Base-by-base conservation (phyloP, 2,888 invertebrate genomes). In the Drosophila basisetae region DNA sequence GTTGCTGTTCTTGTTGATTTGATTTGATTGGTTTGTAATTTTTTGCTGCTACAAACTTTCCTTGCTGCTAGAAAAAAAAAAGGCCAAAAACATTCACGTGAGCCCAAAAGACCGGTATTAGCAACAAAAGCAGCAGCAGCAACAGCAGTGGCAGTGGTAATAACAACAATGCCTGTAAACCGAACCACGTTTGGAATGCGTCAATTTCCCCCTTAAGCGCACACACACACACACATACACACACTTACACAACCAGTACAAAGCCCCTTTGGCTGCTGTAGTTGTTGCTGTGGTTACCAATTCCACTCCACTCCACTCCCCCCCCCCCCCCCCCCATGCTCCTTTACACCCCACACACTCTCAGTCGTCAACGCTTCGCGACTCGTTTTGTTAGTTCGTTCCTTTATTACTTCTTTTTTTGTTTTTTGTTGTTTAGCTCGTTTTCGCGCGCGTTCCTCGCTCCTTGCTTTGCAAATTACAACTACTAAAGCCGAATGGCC, bases 401-500 rank as follows among this genome's bases (percentile, higher is more conserved):
- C 41, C 54, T 50, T 39, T 60, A 66, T 63, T 80, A 64, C 35
- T 52, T 73, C 54, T 58, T 31, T 55, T 39, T 80, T 59, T 70
- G 77, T 76, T 43, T 62, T 73, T 80, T 63, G 70, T 84, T 66
- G 59, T 60, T 78, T 70, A 69, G 82, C 70, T 89, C 78, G 70
- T 76, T 79, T 90, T 89, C 75, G 79, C 82, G 84, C 88, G 80
- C 80, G 86, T 79, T 90, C 83, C 80, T 82, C 78, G 86, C 90
- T 90, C 90, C 89, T 84, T 90, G 87, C 87, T 78, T 78, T 80
- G 87, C 91, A 68, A 90, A 89, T 90, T 90, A 90, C 87, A 90
- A 90, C 85, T 87, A 90, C 87, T 82, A 87, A 73, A 72, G 69
- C 83, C 81, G 77, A 78, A 79, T 58, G 50, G 71, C 69, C 69